Evolutionary conservation across 2,888 invertebrate genomes (phyloP), one percentile per base, ranked within the genome.

Genomic region (Eupithecia subumbrata): DNA sequence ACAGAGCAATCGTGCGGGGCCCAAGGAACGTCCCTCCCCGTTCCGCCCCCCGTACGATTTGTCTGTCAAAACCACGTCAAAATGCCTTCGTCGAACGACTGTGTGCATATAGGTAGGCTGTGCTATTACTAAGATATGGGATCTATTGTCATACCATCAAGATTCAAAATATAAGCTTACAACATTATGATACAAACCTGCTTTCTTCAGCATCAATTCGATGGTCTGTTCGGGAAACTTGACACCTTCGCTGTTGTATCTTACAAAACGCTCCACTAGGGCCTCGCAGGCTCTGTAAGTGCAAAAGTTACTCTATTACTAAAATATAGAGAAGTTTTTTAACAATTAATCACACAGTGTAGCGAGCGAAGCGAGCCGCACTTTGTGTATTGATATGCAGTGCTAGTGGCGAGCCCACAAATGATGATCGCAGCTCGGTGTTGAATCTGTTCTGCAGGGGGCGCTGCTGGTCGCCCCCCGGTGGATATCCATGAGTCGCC

Each of bases 181-280:
- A n/a, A n/a, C n/a, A n/a, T n/a, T n/a, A n/a, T n/a, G n/a, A n/a
- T 25, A 68, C 68, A 2, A 40, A 68, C 68, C 74, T 0, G 89
- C 91, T 63, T 78, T 81, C 68, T 72, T 74, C 76, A 89, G 81
- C 64, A 88, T 84, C 14, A 43, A 66, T 71, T 90, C 89, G 0
- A 92, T 66, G 3, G 90, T 69, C 1, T 87, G 88, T 4, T 89
- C 89, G 0, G 90, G 80, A 74, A 92, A 83, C 67, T 85, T 84
- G 25, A 88, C 82, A 22, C 92, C 92, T 12, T 91, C 92, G 72
- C 89, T 89, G 86, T 90, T 87, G 87, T 89, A 91, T 34, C 88
- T 85, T 0, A 83, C 84, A 12, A 94, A 78, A 0, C 90, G 90
- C 4, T 74, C 69, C 45, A 90, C 88, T 11, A 93, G 73, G 0